Conservation (phyloP, 2,888 invertebrate genomes). For the Stenotaenia linearis region DNA sequence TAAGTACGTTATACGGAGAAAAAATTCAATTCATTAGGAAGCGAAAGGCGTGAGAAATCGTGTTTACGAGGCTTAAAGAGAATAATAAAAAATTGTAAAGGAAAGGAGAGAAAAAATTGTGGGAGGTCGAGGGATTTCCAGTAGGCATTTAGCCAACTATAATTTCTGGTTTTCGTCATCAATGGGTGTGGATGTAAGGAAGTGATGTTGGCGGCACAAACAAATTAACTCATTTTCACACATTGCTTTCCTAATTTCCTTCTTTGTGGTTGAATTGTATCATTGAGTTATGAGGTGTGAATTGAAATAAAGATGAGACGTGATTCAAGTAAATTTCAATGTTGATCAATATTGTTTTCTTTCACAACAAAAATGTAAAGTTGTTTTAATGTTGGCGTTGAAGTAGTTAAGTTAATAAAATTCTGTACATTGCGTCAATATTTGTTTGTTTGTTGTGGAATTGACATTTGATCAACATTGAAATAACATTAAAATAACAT, state of each 20-base stretch:
- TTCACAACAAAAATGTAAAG: too few relatives aligned
- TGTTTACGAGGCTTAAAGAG: background rate
- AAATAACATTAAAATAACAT: too few relatives aligned
- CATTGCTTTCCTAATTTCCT: background rate
- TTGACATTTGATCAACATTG: too few relatives aligned
- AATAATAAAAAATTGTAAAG: background rate
- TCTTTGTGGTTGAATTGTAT: background rate
- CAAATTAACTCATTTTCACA: background rate
- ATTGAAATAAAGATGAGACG: background rate
- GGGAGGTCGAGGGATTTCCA: background rate
- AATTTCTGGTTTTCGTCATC: background rate
- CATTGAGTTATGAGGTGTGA: background rate
- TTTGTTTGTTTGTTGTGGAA: too few relatives aligned
- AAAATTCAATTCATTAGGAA: background rate
- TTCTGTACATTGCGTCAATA: too few relatives aligned
- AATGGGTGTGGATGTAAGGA: background rate
- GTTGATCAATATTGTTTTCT: too few relatives aligned
- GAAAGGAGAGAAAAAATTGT: background rate
- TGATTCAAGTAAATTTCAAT: too few relatives aligned
- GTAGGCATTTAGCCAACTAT: background rate
- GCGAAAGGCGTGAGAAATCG: background rate
- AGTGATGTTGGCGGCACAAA: background rate
- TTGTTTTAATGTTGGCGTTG: too few relatives aligned
- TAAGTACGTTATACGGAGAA: background rate
- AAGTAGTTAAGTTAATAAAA: too few relatives aligned